phyloP scores from a whole-genome alignment of 2,888 invertebrate genomes.

The Meta bourneti region DNA sequence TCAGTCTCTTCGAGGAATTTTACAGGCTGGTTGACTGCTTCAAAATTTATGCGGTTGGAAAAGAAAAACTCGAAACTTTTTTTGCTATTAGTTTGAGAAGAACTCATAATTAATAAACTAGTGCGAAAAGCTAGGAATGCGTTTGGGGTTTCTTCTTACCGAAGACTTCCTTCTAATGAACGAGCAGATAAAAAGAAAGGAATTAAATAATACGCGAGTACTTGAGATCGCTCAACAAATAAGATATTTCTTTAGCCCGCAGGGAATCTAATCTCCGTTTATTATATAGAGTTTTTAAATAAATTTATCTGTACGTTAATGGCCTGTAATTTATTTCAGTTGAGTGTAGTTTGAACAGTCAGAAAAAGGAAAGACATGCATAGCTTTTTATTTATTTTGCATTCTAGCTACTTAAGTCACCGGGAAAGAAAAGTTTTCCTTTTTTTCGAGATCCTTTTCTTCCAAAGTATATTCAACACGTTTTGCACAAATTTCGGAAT shows the following conservation, averaged over 20 bases:
- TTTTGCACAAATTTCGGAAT: neutral
- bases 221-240: conserved; percentile 24
- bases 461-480: neutral
- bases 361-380: conserved; percentile 8
- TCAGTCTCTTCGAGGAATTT: neutral
- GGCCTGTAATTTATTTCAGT: conserved; percentile 23
- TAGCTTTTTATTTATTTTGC: conserved; percentile 22
- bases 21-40: neutral
- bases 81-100: conserved; percentile 16
- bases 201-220: conserved; percentile 5
- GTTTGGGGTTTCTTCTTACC: conserved; percentile 11
- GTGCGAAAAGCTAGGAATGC: conserved; percentile 3
- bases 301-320: conserved; percentile 26
- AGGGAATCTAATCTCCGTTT: conserved; percentile 26
- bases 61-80: conserved; percentile 7
- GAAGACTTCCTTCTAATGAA: neutral
- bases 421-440: neutral
- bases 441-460: conserved; percentile 6
- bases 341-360: neutral
- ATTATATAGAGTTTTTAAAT: conserved; percentile 31
- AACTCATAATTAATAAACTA: conserved; percentile 49
- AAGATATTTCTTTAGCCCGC: conserved; percentile 30
- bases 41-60: neutral
- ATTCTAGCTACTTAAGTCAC: neutral
- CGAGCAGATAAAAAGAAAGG: neutral